Evolutionary conservation across 2,797 vertebrate species (phyloP).

Genomic region (Etheostoma nigrum): DNA sequence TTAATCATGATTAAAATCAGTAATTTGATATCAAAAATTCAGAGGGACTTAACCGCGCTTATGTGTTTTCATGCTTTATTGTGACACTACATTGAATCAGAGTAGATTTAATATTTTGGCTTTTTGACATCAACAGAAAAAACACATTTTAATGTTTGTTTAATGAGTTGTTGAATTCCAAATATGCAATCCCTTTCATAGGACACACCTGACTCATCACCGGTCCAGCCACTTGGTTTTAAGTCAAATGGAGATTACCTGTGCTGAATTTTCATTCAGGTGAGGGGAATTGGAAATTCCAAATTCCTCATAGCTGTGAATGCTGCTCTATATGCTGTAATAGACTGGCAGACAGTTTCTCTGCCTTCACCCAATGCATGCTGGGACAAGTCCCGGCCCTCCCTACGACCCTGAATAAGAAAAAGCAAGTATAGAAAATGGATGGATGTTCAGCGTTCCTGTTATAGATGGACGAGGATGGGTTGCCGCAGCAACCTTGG

Average conservation of each 20-base stretch:
- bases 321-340: background rate
- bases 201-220: background rate
- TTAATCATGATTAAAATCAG: constrained; percentile 31
- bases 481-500: constrained; percentile 58
- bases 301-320: constrained; percentile 1
- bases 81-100: background rate
- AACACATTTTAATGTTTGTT: background rate
- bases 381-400: constrained; percentile 28
- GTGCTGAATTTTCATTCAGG: background rate
- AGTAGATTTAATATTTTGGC: background rate
- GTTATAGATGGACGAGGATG: constrained; percentile 45
- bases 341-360: constrained; percentile 5
- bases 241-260: background rate
- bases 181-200: background rate
- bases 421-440: constrained; percentile 49
- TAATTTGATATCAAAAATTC: constrained; percentile 20
- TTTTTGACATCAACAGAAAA: background rate
- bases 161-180: background rate
- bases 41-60: constrained; percentile 5
- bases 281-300: constrained; percentile 6
- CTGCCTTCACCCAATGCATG: constrained; percentile 23
- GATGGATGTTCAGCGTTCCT: constrained; percentile 41
- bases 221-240: background rate
- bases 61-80: background rate
- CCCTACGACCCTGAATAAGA: constrained; percentile 51